Conservation (phyloP, 2,888 invertebrate species). For the Eristalis arbustorum region DNA sequence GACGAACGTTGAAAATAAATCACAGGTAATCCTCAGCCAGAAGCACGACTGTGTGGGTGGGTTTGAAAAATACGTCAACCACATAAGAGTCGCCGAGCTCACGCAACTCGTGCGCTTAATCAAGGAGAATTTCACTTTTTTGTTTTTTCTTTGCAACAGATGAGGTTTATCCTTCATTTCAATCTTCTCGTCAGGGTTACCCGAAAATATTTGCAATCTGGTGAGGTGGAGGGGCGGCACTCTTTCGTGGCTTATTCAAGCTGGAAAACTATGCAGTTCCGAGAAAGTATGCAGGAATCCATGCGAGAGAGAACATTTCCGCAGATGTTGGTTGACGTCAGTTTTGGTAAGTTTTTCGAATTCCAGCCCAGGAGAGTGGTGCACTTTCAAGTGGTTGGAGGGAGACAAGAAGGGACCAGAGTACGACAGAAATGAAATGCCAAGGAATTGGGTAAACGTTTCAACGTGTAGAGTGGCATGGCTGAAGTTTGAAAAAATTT, state of each 20-base stretch:
- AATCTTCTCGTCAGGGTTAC: not conserved
- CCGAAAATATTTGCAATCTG: not conserved
- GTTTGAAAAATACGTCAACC: not conserved
- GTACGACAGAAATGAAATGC: not conserved
- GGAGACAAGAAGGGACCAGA: not conserved
- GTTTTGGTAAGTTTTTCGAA: not conserved
- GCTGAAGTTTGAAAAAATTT: too few species aligned
- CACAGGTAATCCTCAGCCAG: not conserved
- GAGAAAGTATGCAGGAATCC: not conserved
- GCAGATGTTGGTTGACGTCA: not conserved
- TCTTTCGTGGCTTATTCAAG: not conserved
- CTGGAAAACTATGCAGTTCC: not conserved
- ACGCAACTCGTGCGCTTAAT: not conserved
- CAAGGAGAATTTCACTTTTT: not conserved
- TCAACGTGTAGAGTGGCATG: not conserved
- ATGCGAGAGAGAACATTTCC: not conserved
- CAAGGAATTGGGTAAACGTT: not conserved
- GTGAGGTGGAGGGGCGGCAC: not conserved
- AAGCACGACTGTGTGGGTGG: not conserved
- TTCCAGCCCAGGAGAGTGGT: not conserved
- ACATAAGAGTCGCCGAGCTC: not conserved
- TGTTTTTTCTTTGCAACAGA: not conserved
- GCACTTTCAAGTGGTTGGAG: not conserved
- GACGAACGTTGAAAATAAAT: not conserved
- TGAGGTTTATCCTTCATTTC: not conserved